Conservation (phyloP, 2,888 invertebrate genomes). For the Liopterus haemorrhoidalis region DNA sequence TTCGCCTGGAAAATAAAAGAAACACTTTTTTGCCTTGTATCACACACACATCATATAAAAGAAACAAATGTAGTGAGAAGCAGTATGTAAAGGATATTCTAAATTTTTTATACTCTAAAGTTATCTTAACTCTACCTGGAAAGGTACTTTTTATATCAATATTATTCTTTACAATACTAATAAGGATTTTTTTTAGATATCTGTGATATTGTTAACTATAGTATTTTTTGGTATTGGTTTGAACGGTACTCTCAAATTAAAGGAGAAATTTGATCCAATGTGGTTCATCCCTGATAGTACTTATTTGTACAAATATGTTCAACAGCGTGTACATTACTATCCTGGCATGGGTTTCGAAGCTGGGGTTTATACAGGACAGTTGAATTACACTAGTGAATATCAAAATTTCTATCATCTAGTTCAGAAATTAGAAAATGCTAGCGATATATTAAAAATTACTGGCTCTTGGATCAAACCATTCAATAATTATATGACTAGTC, state of each 20-base stretch:
- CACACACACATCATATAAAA: conserved; percentile 51
- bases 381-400: conserved; percentile 61
- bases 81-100: conserved; percentile 55
- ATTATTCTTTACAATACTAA: conserved; percentile 14
- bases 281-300: conserved; percentile 71
- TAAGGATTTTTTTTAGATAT: conserved; percentile 41
- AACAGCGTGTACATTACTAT: conserved; percentile 54
- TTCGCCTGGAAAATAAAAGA: conserved; percentile 55
- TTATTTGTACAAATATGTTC: conserved; percentile 58
- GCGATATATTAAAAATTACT: conserved; percentile 51
- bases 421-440: conserved; percentile 49
- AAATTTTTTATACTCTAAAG: conserved; percentile 55
- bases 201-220: conserved; percentile 56
- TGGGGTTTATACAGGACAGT: conserved; percentile 59
- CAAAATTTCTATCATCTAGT: conserved; percentile 52
- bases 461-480: conserved; percentile 64
- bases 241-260: conserved; percentile 56
- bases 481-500: conserved; percentile 53
- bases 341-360: conserved; percentile 61
- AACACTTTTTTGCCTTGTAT: conserved; percentile 66
- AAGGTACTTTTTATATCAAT: conserved; percentile 47
- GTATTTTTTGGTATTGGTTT: conserved; percentile 57
- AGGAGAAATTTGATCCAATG: conserved; percentile 71
- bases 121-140: conserved; percentile 60
- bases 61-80: conserved; percentile 51